Evolutionary conservation across 1,140 invertebrate species (phyloP).

Genomic region (Papilio polyxenes): DNA sequence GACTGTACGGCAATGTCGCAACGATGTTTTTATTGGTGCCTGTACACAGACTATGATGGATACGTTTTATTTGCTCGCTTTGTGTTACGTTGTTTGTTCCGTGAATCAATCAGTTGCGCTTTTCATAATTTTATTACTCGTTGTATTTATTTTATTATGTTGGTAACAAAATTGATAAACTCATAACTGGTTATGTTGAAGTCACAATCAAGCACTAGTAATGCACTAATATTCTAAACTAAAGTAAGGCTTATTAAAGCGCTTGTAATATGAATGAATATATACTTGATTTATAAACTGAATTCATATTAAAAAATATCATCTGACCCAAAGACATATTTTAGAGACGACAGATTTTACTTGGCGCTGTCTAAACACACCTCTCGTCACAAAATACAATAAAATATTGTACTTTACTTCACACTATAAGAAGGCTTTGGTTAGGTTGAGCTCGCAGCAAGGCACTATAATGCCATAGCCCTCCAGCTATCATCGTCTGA

Average conservation of each 20-base stretch:
- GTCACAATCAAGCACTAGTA: neutral
- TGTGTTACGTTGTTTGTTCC: neutral
- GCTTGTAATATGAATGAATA: no score
- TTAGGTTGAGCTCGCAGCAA: neutral
- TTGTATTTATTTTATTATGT: neutral
- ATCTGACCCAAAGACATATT: neutral
- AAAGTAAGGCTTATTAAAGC: no score
- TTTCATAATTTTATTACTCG: constrained; percentile 20
- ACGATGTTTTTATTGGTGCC: constrained; percentile 35
- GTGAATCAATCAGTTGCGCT: constrained; percentile 8
- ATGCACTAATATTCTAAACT: no score
- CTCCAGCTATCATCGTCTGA: constrained; percentile 11
- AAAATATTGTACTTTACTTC: neutral
- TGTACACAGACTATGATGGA: constrained; percentile 33
- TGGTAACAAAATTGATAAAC: neutral
- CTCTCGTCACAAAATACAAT: neutral
- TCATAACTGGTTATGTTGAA: neutral
- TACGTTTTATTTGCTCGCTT: constrained; percentile 36
- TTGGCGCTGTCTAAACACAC: neutral
- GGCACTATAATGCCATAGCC: neutral
- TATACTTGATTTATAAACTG: no score
- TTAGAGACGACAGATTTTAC: neutral
- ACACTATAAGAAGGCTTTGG: neutral
- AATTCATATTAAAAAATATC: no score
- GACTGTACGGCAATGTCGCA: constrained; percentile 10